A percentile compares a stretch with the other conserved stretches of the same genome.
Evolutionary conservation across 2,113 vertebrate genomes (phyloP).

Genomic region (Murina feae): DNA sequence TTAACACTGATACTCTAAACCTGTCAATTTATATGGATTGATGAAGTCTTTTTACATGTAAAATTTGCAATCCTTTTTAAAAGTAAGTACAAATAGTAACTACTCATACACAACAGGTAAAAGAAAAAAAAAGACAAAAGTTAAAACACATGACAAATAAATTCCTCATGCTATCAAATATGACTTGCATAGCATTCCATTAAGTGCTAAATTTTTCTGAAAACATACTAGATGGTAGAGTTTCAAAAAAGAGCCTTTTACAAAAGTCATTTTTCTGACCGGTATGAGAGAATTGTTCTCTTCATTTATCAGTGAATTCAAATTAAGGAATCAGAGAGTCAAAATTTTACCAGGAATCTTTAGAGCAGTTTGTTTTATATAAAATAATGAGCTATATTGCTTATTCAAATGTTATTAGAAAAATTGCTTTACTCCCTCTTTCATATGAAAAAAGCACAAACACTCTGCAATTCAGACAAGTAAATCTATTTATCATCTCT

Average conservation of each 20-base stretch:
- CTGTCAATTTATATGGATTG: neutral
- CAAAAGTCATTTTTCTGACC: neutral
- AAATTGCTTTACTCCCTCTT: neutral
- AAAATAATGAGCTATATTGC: neutral
- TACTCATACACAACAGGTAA: neutral
- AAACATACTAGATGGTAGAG: neutral
- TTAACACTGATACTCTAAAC: neutral
- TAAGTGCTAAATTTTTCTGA: neutral
- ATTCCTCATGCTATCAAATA: neutral
- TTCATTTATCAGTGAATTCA: neutral
- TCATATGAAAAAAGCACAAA: neutral
- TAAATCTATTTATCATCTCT: neutral
- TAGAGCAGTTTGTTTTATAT: neutral
- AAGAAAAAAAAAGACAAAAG: neutral
- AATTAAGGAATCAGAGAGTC: neutral
- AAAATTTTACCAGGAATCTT: neutral
- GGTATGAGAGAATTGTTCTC: neutral
- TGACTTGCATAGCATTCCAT: neutral
- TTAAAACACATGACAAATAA: neutral
- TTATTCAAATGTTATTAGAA: neutral
- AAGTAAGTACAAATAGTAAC: neutral
- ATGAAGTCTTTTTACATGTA: neutral
- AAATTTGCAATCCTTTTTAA: neutral
- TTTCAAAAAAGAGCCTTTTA: neutral
- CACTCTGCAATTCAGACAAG: neutral